phyloP scores from a whole-genome alignment of 2,113 vertebrate genomes.

The Lates calcarifer region DNA sequence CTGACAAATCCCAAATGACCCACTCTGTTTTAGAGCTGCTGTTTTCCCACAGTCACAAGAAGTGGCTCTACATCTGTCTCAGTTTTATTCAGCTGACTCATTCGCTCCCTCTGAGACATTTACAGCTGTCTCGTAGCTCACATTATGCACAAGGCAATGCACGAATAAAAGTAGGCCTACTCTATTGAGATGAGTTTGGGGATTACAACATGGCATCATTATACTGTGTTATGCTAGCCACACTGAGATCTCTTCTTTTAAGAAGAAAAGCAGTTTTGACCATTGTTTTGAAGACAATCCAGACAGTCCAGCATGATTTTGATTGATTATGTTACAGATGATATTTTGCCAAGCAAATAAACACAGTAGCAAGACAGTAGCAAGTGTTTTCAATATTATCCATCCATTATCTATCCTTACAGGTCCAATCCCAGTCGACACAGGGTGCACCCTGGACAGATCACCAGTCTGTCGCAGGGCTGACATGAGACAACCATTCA shows the following conservation, averaged over 20 bases:
- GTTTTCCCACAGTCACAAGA: slow-evolving; percentile 29
- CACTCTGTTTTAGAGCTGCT: slow-evolving; percentile 25
- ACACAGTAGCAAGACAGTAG: too few relatives aligned
- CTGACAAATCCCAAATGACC: slow-evolving; percentile 15
- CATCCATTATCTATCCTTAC: too few relatives aligned
- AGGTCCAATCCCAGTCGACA: too few relatives aligned
- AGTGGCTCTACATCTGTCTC: slow-evolving; percentile 45
- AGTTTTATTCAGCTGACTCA: slow-evolving; percentile 59
- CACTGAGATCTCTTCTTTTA: background rate
- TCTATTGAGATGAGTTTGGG: slow-evolving; percentile 7
- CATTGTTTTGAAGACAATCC: too few relatives aligned
- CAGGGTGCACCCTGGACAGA: too few relatives aligned
- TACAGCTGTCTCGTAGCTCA: slow-evolving; percentile 38
- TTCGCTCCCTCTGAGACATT: slow-evolving; percentile 42
- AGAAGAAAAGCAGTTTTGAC: background rate
- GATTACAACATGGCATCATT: background rate
- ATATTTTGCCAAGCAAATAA: too few relatives aligned
- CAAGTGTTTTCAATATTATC: too few relatives aligned
- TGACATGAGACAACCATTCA: too few relatives aligned
- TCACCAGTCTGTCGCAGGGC: too few relatives aligned
- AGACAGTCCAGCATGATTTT: background rate
- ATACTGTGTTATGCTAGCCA: background rate
- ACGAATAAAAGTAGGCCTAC: slow-evolving; percentile 14
- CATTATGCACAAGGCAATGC: slow-evolving; percentile 36
- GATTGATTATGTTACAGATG: background rate